Conservation (phyloP, 2,888 invertebrate genomes). For the Oscheius sp. region DNA sequence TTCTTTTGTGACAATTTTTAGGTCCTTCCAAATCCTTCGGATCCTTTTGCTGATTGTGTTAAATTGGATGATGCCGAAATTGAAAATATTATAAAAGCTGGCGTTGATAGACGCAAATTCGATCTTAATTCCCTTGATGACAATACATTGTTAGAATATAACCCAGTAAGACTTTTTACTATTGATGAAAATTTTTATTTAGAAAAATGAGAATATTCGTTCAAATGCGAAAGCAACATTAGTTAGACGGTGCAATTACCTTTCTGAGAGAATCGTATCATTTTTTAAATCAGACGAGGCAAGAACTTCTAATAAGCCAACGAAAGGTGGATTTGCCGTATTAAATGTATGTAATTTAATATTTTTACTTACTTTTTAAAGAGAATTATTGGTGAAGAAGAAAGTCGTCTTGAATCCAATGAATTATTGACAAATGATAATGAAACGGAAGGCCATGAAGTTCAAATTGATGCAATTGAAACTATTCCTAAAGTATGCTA, state of each 20-base stretch:
- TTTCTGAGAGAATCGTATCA: slow-evolving; percentile 62
- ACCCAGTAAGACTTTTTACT: slow-evolving; percentile 30
- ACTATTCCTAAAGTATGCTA: slow-evolving; percentile 11
- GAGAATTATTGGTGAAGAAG: slow-evolving; percentile 50
- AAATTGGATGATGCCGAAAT: slow-evolving; percentile 86
- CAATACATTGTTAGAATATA: slow-evolving; percentile 38
- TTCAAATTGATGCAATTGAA: slow-evolving; percentile 30
- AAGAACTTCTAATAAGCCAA: slow-evolving; percentile 5
- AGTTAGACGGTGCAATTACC: slow-evolving; percentile 65
- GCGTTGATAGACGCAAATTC: slow-evolving; percentile 47
- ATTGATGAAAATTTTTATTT: slow-evolving; percentile 18
- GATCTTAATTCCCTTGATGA: slow-evolving; percentile 52
- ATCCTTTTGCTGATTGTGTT: slow-evolving; percentile 96
- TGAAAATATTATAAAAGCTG: slow-evolving; percentile 39
- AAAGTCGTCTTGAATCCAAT: slow-evolving; percentile 49
- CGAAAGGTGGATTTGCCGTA: slow-evolving; percentile 38
- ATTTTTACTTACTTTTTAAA: slow-evolving; percentile 20
- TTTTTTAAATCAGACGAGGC: neutral
- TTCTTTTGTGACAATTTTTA: neutral
- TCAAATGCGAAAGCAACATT: slow-evolving; percentile 39
- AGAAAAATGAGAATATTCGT: slow-evolving; percentile 39
- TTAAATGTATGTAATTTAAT: slow-evolving; percentile 34
- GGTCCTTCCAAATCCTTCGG: slow-evolving; percentile 77
- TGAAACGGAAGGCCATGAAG: slow-evolving; percentile 36
- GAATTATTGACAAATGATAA: slow-evolving; percentile 37